Conservation (phyloP, 92 coral and sea anemone genomes). For the Epizoanthus ramosus region DNA sequence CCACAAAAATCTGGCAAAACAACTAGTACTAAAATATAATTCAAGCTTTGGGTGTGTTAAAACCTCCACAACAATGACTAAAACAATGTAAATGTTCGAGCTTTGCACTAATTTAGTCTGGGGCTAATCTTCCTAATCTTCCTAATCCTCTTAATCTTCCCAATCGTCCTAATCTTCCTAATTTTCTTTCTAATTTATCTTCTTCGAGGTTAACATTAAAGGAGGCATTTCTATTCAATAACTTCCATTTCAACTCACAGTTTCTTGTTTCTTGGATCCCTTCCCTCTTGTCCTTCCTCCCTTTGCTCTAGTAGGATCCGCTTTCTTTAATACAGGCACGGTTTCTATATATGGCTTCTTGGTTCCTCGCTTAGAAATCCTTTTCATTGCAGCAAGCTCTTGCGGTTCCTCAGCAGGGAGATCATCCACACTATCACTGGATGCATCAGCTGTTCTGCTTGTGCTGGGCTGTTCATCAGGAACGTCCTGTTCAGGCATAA, state of each 20-base stretch:
- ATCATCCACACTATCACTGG: not conserved
- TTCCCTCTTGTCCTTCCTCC: conserved; percentile 27
- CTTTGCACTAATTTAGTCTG: too few species aligned
- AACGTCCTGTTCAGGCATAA: too few species aligned
- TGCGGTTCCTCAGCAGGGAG: not conserved
- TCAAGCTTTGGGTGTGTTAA: too few species aligned
- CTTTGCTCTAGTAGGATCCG: conserved; percentile 4
- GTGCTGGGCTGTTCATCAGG: not conserved
- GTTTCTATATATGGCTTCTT: conserved; percentile 31
- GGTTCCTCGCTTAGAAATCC: conserved; percentile 39
- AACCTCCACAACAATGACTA: too few species aligned
- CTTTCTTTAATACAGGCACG: not conserved
- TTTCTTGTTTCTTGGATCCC: not conserved
- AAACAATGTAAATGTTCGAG: too few species aligned
- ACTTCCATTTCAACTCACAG: conserved; percentile 8
- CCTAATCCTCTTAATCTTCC: too few species aligned
- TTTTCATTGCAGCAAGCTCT: not conserved
- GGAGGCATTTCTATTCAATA: not conserved
- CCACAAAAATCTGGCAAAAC: too few species aligned
- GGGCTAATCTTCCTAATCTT: too few species aligned
- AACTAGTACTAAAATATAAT: too few species aligned
- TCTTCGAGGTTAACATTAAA: not conserved
- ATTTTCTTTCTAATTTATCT: too few species aligned
- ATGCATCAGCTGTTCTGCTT: not conserved
- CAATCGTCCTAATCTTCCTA: too few species aligned